Conservation (phyloP, 2,888 invertebrate species). For the Myopa tessellatipennis region DNA sequence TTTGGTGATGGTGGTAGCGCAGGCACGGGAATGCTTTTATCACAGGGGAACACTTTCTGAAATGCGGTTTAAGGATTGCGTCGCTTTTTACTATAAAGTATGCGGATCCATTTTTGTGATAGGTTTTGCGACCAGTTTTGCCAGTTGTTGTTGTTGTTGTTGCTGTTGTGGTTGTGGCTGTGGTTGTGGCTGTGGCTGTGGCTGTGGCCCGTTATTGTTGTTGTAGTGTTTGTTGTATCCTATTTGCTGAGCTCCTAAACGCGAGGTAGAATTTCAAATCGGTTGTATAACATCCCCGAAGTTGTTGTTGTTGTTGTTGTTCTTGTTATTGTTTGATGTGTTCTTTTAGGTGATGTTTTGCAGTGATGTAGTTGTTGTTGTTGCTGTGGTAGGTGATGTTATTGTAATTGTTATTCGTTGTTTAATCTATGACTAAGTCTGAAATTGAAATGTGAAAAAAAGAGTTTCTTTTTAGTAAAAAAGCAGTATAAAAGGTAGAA, state of each 20-base stretch:
- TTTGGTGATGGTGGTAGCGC: neutral
- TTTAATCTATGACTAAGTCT: no score
- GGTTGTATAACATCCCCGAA: constrained; percentile 20
- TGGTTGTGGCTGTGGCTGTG: neutral
- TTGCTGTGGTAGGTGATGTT: no score
- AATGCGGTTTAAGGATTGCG: constrained; percentile 11
- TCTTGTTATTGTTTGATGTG: constrained; percentile 52
- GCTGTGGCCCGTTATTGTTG: constrained; percentile 20
- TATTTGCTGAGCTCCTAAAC: neutral
- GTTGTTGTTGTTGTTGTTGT: constrained; percentile 36
- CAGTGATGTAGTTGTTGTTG: no score
- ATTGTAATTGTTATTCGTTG: no score
- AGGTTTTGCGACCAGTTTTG: neutral
- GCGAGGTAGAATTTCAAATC: constrained; percentile 23
- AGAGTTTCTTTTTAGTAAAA: no score
- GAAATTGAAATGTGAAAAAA: no score
- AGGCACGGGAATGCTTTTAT: neutral
- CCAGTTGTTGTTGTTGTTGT: neutral
- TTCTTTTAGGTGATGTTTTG: no score
- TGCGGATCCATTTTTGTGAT: constrained; percentile 10
- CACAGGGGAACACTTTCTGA: neutral
- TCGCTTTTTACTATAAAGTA: neutral
- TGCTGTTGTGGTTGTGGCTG: neutral
- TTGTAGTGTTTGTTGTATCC: constrained; percentile 26
- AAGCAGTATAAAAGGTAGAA: no score